Evolutionary conservation across 2,888 invertebrate species (phyloP), one percentile per base, ranked within the genome.

Genomic region (Drosophila histrio): DNA sequence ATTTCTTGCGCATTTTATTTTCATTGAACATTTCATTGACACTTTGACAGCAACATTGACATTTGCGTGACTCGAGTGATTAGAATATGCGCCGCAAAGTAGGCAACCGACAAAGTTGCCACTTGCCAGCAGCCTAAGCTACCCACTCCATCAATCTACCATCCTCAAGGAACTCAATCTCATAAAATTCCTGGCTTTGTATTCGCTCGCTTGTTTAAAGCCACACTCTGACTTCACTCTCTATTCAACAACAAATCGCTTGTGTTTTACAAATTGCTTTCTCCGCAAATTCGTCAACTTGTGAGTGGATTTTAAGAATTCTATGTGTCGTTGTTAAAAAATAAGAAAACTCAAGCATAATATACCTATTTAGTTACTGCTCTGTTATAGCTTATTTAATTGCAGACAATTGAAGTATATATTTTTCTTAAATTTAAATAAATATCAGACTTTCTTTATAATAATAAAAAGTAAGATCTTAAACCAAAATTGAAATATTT

Each of bases 21-120:
- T 69, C 88, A 87, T 82, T 87, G 88, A 87, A 84, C 88, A 87
- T 87, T 84, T 84, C 88, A 84, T 84, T 84, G 83, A 84, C 83
- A 87, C 83, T 84, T 84, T 84, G 83, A 84, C 83, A 84, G 83
- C 88, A 79, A 77, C 86, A 84, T 84, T 87, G 88, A 84, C 83
- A 87, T 84, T 84, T 84, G 88, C 83, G 83, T 84, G 83, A 87
- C 83, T 84, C 68, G 74, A 83, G 83, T 87, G 83, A 84, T 84
- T 84, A 84, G 83, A 84, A 83, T 87, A 81, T 81, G 83, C 85
- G 77, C 79, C 70, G 62, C 69, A 68, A 74, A 65, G 73, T 72
- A 74, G 77, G 64, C 73, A 76, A 50, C 69, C 28, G 19, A 57
- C 62, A 57, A 72, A 75, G 65, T 73, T 73, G 47, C 47, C 30